These are phyloP conservation scores for Drosophila yakuba DNA, from an alignment of 1,140 invertebrate genomes.

Conservation along the genomic window DNA sequence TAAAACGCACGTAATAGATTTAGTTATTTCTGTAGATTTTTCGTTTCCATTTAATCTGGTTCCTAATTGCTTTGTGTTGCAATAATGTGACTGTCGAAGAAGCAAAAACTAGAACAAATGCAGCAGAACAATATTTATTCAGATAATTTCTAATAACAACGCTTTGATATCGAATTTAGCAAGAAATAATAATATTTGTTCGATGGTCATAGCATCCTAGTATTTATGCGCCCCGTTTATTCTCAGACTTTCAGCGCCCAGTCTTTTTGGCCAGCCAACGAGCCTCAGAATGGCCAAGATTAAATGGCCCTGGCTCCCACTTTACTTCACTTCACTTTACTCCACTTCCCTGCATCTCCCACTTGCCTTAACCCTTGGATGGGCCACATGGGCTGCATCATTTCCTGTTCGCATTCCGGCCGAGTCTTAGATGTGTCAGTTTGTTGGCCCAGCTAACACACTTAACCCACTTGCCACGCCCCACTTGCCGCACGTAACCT, in stretches of 20 bases:
- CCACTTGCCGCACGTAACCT: constrained; percentile 27
- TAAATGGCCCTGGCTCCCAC: background rate
- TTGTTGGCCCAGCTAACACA: constrained; percentile 75
- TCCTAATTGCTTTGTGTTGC: no score
- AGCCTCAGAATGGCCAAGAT: constrained; percentile 29
- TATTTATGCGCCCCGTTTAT: no score
- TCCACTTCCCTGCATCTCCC: background rate
- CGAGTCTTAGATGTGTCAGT: constrained; percentile 22
- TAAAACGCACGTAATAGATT: background rate
- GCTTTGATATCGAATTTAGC: no score
- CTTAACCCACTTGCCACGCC: constrained; percentile 73
- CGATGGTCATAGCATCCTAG: no score
- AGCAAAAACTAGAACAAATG: no score
- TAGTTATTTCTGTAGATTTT: background rate
- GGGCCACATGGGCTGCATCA: constrained; percentile 11
- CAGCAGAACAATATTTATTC: no score
- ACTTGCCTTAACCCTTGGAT: constrained; percentile 6
- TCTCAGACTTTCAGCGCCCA: background rate
- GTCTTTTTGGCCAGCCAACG: constrained; percentile 26
- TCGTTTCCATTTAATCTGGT: background rate
- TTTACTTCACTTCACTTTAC: no score
- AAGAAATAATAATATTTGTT: no score
- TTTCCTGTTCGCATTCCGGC: constrained; percentile 19
- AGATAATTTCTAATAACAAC: no score
- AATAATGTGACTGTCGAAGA: no score